Evolutionary conservation across 2,113 vertebrate species (phyloP).

Genomic region (Chinchilla lanigera): DNA sequence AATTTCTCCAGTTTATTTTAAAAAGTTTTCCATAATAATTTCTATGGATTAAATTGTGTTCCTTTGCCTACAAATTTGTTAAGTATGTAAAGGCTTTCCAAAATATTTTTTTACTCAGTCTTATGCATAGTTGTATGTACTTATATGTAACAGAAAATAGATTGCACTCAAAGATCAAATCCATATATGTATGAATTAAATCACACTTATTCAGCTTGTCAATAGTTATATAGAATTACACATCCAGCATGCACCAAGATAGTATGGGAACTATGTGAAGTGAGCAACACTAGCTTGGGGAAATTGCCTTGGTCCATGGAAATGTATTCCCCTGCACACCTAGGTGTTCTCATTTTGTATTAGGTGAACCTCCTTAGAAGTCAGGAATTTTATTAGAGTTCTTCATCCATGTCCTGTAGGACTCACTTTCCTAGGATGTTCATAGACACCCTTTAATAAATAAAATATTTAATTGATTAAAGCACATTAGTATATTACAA

Average conservation of each 20-base stretch:
- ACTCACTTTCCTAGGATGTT: not conserved
- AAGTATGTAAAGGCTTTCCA: not conserved
- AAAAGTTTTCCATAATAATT: not conserved
- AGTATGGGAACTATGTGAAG: not conserved
- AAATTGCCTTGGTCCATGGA: not conserved
- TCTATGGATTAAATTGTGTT: not conserved
- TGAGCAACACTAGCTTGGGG: not conserved
- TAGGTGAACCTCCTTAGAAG: not conserved
- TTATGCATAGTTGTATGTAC: not conserved
- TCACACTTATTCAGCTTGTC: not conserved
- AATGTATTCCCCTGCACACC: not conserved
- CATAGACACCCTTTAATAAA: not conserved
- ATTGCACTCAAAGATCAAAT: not conserved
- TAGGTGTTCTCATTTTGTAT: not conserved
- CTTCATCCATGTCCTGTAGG: no score
- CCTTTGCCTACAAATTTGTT: not conserved
- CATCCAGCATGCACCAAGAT: not conserved
- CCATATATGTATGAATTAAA: not conserved
- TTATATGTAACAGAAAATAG: not conserved
- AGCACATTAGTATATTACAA: not conserved
- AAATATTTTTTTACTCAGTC: not conserved
- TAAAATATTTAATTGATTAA: not conserved
- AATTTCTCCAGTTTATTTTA: not conserved
- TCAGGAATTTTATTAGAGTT: not conserved
- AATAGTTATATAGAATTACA: not conserved